Evolutionary conservation across 2,797 vertebrate species (phyloP).

Genomic region (Pseudocheirus occidentalis): DNA sequence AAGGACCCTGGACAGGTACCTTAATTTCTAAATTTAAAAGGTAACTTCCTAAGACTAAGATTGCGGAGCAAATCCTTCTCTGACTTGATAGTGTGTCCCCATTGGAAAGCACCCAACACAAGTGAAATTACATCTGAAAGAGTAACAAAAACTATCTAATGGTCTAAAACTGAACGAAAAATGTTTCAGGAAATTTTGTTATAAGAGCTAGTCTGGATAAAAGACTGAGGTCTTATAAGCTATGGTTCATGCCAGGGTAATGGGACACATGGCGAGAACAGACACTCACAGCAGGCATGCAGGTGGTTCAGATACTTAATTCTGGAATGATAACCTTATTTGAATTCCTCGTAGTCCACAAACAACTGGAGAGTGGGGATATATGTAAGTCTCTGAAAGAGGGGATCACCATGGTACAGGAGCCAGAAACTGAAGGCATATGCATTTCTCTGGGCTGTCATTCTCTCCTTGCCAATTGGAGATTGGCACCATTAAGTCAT

Average conservation of each 20-base stretch:
- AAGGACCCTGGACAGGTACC: too few relatives aligned
- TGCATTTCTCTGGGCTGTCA: not conserved
- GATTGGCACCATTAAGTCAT: conserved; percentile 29
- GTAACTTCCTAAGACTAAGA: too few relatives aligned
- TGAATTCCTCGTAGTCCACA: not conserved
- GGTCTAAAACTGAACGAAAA: too few relatives aligned
- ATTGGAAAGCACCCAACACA: too few relatives aligned
- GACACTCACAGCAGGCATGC: not conserved
- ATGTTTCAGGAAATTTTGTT: too few relatives aligned
- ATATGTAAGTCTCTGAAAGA: conserved; percentile 35
- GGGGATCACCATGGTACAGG: not conserved
- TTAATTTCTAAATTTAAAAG: too few relatives aligned
- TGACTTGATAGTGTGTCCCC: too few relatives aligned
- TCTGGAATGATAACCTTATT: not conserved
- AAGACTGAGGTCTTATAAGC: not conserved
- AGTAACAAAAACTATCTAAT: not conserved
- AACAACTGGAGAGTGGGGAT: not conserved
- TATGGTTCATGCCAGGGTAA: not conserved
- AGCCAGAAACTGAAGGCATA: conserved; percentile 17
- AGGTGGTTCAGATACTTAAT: not conserved
- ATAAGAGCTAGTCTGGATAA: not conserved
- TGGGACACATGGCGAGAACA: not conserved
- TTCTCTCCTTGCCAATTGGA: conserved; percentile 33
- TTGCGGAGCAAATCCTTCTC: too few relatives aligned
- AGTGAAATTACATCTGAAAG: not conserved